Percentiles rank a stretch among this genome's conserved stretches.
Conservation (phyloP, 2,888 invertebrate species). For the Cephus runcator region DNA sequence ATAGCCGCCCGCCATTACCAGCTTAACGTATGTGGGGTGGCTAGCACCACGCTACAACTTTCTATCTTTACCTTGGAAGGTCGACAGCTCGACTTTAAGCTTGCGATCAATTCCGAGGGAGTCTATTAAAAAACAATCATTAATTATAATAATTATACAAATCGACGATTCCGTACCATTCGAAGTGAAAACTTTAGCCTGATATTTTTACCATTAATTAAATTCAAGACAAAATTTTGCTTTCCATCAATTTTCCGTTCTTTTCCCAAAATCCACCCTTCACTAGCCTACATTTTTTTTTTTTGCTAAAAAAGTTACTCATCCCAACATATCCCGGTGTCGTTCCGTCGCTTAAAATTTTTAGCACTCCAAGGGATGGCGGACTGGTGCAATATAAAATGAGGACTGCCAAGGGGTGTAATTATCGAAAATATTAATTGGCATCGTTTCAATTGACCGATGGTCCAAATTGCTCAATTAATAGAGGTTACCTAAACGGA, state of each 20-base stretch:
- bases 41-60: background rate
- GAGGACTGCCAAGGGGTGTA: background rate
- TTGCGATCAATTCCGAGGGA: background rate
- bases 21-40: constrained; percentile 43
- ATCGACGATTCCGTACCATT: background rate
- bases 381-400: background rate
- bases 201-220: background rate
- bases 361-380: background rate
- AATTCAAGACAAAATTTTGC: background rate
- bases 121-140: background rate
- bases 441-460: background rate
- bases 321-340: background rate
- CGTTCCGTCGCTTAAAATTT: background rate
- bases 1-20: constrained; percentile 39
- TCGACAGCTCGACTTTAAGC: background rate
- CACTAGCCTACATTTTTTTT: background rate
- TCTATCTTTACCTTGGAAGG: background rate
- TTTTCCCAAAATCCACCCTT: background rate
- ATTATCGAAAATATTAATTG: background rate
- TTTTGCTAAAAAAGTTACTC: background rate
- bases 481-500: background rate
- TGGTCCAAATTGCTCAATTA: background rate
- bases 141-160: background rate
- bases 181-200: background rate
- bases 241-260: background rate